Evolutionary conservation across 2,797 vertebrate genomes (phyloP).

Genomic region (Moxostoma hubbsi): DNA sequence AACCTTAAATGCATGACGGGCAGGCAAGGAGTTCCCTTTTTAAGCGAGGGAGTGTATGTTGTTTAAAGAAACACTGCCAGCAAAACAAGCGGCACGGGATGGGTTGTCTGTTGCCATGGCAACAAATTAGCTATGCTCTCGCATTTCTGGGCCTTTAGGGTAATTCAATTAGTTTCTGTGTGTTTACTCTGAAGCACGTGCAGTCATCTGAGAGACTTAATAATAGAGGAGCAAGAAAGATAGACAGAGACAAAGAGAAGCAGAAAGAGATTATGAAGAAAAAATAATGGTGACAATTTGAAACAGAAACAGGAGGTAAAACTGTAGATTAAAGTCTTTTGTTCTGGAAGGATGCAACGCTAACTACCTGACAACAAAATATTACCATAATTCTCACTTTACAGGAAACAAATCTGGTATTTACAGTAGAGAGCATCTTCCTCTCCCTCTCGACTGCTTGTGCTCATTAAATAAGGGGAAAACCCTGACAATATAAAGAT

Average conservation of each 20-base stretch:
- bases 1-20: not conserved
- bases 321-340: not conserved
- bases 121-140: conserved; percentile 65
- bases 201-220: conserved; percentile 39
- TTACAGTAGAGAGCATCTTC: no score
- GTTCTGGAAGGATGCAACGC: not conserved
- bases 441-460: no score
- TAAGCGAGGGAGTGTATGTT: conserved; percentile 11
- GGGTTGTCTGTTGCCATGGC: conserved; percentile 64
- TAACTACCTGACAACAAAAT: conserved; percentile 7
- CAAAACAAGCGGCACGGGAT: conserved; percentile 50
- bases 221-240: conserved; percentile 4
- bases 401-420: not conserved
- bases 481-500: no score
- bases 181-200: conserved; percentile 57
- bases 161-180: conserved; percentile 66
- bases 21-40: conserved; percentile 36
- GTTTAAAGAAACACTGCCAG: conserved; percentile 50
- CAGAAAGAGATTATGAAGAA: conserved; percentile 39
- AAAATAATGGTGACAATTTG: not conserved
- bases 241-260: conserved; percentile 12
- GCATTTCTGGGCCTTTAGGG: conserved; percentile 60
- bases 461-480: no score
- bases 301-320: not conserved
- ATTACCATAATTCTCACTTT: not conserved